Evolutionary conservation across 2,113 vertebrate genomes (phyloP), one percentile per base, ranked within the genome.

Genomic region (Oncorhynchus kisutch): DNA sequence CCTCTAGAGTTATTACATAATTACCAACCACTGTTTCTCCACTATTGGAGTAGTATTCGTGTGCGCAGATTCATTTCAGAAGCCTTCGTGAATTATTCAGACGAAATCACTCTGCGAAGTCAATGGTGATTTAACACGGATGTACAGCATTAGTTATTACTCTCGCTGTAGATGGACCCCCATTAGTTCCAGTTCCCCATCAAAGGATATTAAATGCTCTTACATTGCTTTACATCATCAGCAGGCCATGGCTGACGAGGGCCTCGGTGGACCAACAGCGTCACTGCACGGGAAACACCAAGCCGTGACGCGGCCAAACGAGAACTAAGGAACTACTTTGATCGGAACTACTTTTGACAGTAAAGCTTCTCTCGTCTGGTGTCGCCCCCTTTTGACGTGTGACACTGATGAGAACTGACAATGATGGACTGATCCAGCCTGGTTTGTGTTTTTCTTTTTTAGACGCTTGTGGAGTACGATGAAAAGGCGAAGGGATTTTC

Each of bases 171-270:
- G 66, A 85, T 82, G 73, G 54, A 62, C 25, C 72, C 72, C 77
- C 82, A 86, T 90, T 90, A 84, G 68, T 75, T 86, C 64, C 70
- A 22, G 39, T 72, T 76, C 70, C 70, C 72, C 87, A 85, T 84
- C 77, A 86, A 80, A 85, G 48, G 20, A 49, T 71, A 71, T 73
- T 67, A 22, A 67, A 87, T 67, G 57, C 67, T 76, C 76, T 85
- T 87, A 83, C 85, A 75, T 54, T 18, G 49, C 48, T 81, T 88
- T 83, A 69, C 77, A 31, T 85, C 77, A 85, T 54, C 51, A 54
- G 16, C 51, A 54, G 16, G 16, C 12, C 14, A 18, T 54, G 74
- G 54, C 71, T 13, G 67, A 45, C 16, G 51, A 54, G 31, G 64
- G 78, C 16, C 49, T 71, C 34, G 24, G 73, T 66, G 78, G 78